Base-by-base conservation (phyloP, 2,797 vertebrate species). In the Enteromius afrohamiltoni region DNA sequence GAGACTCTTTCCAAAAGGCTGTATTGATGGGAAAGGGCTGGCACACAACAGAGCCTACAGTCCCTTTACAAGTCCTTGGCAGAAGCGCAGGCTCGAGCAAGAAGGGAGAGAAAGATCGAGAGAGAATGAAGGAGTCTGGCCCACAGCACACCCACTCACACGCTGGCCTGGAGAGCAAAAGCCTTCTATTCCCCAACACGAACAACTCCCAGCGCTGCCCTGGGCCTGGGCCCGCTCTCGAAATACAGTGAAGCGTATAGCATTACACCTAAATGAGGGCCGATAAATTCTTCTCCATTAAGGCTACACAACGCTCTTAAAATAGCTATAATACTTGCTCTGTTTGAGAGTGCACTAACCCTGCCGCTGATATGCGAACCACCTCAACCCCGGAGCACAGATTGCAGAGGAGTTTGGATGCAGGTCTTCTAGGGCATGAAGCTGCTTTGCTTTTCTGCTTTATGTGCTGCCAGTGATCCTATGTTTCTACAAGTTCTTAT, bases 1-100 rank as follows among this genome's bases (percentile, higher is more conserved):
- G 37, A 81, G 82, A 73, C 40, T 78, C 82, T 88, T 92, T 93
- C 87, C 86, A 92, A 90, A 89, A 90, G 93, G 93, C 89, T 90
- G 93, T 92, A 93, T 92, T 93, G 92, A 93, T 92, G 92, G 92
- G 92, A 94, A 93, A 89, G 90, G 87, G 89, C 91, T 93, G 92
- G 92, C 92, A 89, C 74, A 62, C 69, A 19, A 31, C 76, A 73
- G 70, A 85, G 80, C 37, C 86, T 89, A 81, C n/a, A 87, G 91
- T 89, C 89, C 87, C 90, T 93, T 92, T 90, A 92, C 90, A 91
- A 91, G 92, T 87, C 87, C 83, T 86, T 93, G 91, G 91, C 93
- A 90, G 79, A 69, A 80, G 60, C 3, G 17, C 81, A 86, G 45
- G 74, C 84, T 82, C 82, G 37, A 83, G 37, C 17, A 19, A 83